Conservation (phyloP, 1,140 invertebrate genomes). For the Bombus sibiricus region DNA sequence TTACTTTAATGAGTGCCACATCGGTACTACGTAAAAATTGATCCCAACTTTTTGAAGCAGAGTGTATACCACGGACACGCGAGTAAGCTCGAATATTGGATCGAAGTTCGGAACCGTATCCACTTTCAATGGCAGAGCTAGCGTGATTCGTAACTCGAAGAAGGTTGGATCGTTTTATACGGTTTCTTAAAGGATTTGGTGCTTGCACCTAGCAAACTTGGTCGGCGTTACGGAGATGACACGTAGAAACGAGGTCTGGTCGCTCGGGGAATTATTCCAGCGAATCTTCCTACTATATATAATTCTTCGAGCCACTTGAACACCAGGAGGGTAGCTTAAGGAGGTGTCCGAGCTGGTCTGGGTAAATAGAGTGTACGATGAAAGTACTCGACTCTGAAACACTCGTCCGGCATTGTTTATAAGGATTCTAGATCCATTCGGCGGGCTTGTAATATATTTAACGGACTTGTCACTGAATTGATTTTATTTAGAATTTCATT, state of each 20-base stretch:
- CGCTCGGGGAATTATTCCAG: constrained; percentile 14
- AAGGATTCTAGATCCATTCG: neutral
- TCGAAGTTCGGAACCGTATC: constrained; percentile 9
- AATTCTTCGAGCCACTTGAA: constrained; percentile 36
- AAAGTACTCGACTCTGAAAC: neutral
- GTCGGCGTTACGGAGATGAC: constrained; percentile 40
- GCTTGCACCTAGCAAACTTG: constrained; percentile 38
- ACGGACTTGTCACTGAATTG: neutral
- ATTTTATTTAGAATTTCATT: neutral
- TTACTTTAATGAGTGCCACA: too few species aligned
- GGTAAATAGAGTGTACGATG: constrained; percentile 16
- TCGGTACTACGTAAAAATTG: too few species aligned
- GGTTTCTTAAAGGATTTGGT: constrained; percentile 50
- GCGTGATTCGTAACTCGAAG: constrained; percentile 22
- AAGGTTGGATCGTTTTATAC: constrained; percentile 38
- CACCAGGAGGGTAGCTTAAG: neutral
- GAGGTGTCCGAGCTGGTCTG: neutral
- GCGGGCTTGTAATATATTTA: neutral
- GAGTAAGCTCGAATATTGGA: constrained; percentile 25
- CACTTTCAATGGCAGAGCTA: constrained; percentile 34
- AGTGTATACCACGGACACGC: neutral
- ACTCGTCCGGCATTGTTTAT: neutral
- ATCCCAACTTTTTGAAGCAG: neutral
- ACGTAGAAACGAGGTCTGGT: constrained; percentile 32
- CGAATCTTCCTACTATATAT: constrained; percentile 14